phyloP scores from a whole-genome alignment of 2,797 vertebrate species.

The Crenuchus spilurus region DNA sequence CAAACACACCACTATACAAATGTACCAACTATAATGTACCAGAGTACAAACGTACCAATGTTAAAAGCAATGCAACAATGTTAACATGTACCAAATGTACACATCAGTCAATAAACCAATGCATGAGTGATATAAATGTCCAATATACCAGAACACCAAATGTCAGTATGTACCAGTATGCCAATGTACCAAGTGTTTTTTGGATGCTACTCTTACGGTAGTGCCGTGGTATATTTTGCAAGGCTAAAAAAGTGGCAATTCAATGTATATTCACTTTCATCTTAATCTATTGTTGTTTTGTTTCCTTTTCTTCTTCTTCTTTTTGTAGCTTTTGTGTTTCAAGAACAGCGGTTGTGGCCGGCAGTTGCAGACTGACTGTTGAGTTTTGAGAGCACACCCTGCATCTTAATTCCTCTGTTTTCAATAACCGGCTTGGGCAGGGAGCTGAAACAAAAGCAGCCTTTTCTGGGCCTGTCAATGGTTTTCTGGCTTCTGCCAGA shows the following conservation, averaged over 20 bases:
- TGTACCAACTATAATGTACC: no score
- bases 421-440: constrained; percentile 54
- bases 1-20: no score
- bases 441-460: constrained; percentile 49
- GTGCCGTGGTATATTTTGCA: no score
- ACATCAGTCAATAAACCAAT: no score
- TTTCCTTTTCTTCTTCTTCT: constrained; percentile 9
- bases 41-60: no score
- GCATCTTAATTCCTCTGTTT: constrained; percentile 61
- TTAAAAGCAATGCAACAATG: no score
- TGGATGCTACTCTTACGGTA: no score
- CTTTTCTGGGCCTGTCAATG: constrained; percentile 30
- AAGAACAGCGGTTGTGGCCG: constrained; percentile 40
- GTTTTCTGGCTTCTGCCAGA: constrained; percentile 9
- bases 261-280: constrained; percentile 18
- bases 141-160: constrained; percentile 17
- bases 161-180: no score
- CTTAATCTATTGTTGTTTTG: constrained; percentile 40
- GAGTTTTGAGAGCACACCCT: constrained; percentile 53
- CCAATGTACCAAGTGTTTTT: no score
- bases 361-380: constrained; percentile 36
- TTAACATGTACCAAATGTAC: no score
- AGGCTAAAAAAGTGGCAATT: constrained; percentile 14
- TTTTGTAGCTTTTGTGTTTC: background rate
- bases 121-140: no score